Evolutionary conservation across 1,140 invertebrate species (phyloP).

Genomic region (Mizuhopecten yessoensis): DNA sequence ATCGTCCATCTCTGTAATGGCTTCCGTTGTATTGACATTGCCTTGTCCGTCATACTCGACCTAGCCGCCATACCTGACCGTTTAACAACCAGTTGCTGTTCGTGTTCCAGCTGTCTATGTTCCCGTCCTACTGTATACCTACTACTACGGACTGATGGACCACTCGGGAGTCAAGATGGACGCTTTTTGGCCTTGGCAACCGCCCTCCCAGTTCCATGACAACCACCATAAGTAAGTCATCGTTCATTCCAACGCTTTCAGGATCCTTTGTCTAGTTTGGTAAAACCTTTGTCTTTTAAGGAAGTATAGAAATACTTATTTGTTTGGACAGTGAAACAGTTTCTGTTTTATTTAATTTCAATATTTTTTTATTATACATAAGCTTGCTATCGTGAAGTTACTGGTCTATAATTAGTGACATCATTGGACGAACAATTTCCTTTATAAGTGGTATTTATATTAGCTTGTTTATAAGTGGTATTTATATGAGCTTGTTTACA

Average conservation of each 20-base stretch:
- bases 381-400: background rate
- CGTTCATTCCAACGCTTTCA: background rate
- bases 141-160: slow-evolving; percentile 90
- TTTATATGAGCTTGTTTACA: too few relatives aligned
- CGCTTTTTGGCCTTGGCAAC: slow-evolving; percentile 90
- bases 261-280: background rate
- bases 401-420: too few relatives aligned
- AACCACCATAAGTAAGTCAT: slow-evolving; percentile 88
- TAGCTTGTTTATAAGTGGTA: too few relatives aligned
- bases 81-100: too few relatives aligned
- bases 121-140: slow-evolving; percentile 85
- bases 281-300: background rate
- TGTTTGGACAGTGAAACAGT: background rate
- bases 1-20: too few relatives aligned
- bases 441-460: too few relatives aligned
- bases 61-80: too few relatives aligned
- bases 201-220: slow-evolving; percentile 90
- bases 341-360: background rate
- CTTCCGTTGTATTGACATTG: too few relatives aligned
- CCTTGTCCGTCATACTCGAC: too few relatives aligned
- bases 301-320: background rate
- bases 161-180: slow-evolving; percentile 91
- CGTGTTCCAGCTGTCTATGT: slow-evolving; percentile 63
- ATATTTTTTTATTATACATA: background rate
- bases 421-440: too few relatives aligned